Evolutionary conservation across 2,888 invertebrate species (phyloP), one percentile per base, ranked within the genome.

Genomic region (Podabrus alpinus): DNA sequence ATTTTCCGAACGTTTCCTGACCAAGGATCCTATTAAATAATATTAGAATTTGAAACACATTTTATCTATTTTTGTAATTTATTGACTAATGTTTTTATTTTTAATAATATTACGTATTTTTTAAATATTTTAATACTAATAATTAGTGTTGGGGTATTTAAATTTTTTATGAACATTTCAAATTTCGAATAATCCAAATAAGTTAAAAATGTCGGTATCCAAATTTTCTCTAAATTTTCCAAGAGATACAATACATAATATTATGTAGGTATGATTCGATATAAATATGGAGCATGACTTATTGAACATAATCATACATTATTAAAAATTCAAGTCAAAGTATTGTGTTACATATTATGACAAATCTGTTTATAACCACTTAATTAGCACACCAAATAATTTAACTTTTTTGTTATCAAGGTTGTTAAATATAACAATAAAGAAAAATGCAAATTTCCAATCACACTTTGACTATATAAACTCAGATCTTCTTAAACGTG

Each of bases 401-500:
- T 5, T n/a, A 64, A 64, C 62, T 64, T 64, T 17, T 19, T 64
- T 11, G 16, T 19, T 64, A 19, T 64, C 62, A 64, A 64, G 62
- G 62, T 19, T 21, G 11, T 45, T 45, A 64, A 60, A 64, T 64
- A n/a, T 64, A 64, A 19, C 62, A 19, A 19, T 64, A 64, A n/a
- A n/a, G 45, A 45, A 45, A 21, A 21, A 21, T 64, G 62, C 62
- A 64, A 64, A 64, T 64, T 19, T 9, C 13, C 19, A n/a, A n/a
- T 64, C n/a, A 64, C 19, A 9, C 13, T n/a, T 64, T 21, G 62
- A 69, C 59, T 73, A 73, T 73, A 73, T 68, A 73, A 68, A 25
- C 73, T 15, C 13, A 3, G 11, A 11, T 19, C 13, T 16, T 21
- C n/a, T 25, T 29, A 11, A 15, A 59, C 17, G 5, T 10, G 45